A percentile compares a stretch with the other conserved stretches of the same genome.
Evolutionary conservation across 1,140 invertebrate genomes (phyloP).

Genomic region (Lepidostoma basale): DNA sequence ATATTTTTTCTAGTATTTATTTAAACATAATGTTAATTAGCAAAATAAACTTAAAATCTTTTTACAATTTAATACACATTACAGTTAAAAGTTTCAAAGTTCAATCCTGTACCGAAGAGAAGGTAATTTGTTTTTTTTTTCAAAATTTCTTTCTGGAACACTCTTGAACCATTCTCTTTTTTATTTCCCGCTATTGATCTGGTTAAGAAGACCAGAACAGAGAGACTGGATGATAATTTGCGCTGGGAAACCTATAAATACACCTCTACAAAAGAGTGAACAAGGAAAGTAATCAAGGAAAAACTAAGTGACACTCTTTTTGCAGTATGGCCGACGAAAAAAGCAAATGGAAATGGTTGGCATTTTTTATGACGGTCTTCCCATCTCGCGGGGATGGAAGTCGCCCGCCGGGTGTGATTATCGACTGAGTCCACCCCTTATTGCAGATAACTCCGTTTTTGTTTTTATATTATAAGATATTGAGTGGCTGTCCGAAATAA

Average conservation of each 20-base stretch:
- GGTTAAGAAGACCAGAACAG: neutral
- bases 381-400: neutral
- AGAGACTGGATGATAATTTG: conserved; percentile 29
- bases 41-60: too few species aligned
- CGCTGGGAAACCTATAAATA: conserved; percentile 30
- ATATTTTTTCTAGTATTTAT: too few species aligned
- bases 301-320: conserved; percentile 32
- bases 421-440: conserved; percentile 12
- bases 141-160: too few species aligned
- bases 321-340: conserved; percentile 1
- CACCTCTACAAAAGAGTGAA: conserved; percentile 12
- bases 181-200: neutral
- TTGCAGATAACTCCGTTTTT: neutral
- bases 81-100: too few species aligned
- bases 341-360: conserved; percentile 23
- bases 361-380: conserved; percentile 27
- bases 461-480: neutral
- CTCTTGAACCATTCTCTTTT: conserved; percentile 13
- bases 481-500: neutral
- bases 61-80: too few species aligned
- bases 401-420: conserved; percentile 23
- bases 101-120: too few species aligned
- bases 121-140: too few species aligned
- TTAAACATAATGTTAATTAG: too few species aligned
- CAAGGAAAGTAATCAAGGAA: conserved; percentile 33